Percentiles rank a stretch among this genome's conserved stretches.
Conservation (phyloP, 2,888 invertebrate species). For the Drosophila antonietae region DNA sequence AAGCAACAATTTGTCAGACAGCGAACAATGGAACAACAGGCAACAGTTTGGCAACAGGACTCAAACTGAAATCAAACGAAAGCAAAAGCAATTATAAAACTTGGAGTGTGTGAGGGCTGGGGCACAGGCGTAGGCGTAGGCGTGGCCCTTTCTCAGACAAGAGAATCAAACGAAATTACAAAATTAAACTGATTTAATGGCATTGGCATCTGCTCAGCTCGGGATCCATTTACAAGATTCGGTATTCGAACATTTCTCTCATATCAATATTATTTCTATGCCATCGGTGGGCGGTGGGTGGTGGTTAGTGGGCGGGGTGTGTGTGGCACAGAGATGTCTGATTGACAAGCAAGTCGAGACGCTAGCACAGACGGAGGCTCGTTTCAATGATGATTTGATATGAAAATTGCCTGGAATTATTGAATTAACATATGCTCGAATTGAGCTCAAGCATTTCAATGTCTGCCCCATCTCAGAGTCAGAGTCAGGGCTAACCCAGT, state of each 20-base stretch:
- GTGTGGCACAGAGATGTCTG: constrained; percentile 46
- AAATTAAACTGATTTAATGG: constrained; percentile 77
- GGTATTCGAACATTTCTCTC: constrained; percentile 42
- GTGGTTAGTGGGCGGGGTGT: background rate
- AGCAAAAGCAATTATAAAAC: constrained; percentile 73
- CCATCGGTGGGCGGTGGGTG: background rate
- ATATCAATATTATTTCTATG: constrained; percentile 58
- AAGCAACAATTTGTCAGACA: constrained; percentile 63
- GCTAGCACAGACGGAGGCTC: constrained; percentile 49
- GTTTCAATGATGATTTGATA: constrained; percentile 70
- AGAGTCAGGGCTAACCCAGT: background rate
- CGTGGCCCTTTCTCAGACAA: constrained; percentile 23
- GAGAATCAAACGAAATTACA: constrained; percentile 74
- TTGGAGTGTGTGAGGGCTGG: background rate
- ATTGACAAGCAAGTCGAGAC: constrained; percentile 65
- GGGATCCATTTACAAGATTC: constrained; percentile 43
- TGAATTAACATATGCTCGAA: constrained; percentile 81
- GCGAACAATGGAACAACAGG: constrained; percentile 56
- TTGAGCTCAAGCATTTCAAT: constrained; percentile 72
- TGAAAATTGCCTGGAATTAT: constrained; percentile 82
- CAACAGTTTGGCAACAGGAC: constrained; percentile 54
- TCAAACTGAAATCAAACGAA: constrained; percentile 68
- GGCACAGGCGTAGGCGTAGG: background rate
- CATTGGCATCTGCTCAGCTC: constrained; percentile 22
- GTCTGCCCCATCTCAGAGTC: constrained; percentile 27